Conservation (phyloP, 2,888 invertebrate species). For the Monochamus alternatus region DNA sequence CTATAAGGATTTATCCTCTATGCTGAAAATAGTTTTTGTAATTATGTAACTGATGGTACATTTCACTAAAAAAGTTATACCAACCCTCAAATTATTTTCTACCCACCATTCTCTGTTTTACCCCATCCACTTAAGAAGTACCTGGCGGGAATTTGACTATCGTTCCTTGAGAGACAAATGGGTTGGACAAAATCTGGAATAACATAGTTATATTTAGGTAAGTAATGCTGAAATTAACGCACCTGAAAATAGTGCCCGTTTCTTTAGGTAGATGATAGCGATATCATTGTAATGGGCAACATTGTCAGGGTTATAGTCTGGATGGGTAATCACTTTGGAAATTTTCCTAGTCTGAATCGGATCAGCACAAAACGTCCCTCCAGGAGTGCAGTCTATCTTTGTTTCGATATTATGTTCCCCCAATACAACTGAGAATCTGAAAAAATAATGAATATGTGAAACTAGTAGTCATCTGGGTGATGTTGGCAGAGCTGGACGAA, state of each 20-base stretch:
- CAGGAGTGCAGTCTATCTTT: slow-evolving; percentile 70
- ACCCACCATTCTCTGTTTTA: slow-evolving; percentile 67
- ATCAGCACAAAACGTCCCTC: slow-evolving; percentile 67
- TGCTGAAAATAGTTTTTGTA: too few relatives aligned
- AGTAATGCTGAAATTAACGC: slow-evolving; percentile 31
- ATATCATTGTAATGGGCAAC: slow-evolving; percentile 69
- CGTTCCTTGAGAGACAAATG: slow-evolving; percentile 62
- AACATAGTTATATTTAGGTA: background rate
- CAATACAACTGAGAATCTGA: slow-evolving; percentile 65
- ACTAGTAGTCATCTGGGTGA: background rate
- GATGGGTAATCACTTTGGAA: slow-evolving; percentile 69
- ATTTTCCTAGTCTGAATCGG: slow-evolving; percentile 68
- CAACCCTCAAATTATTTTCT: too few relatives aligned
- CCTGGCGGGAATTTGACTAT: slow-evolving; percentile 37
- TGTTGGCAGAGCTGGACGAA: too few relatives aligned
- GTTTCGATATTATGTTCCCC: slow-evolving; percentile 72
- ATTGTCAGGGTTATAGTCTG: slow-evolving; percentile 65
- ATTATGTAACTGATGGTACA: background rate
- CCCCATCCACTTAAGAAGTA: slow-evolving; percentile 74
- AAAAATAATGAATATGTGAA: slow-evolving; percentile 40
- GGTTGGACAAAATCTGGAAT: slow-evolving; percentile 65
- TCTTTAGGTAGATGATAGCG: slow-evolving; percentile 70
- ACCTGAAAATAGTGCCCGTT: slow-evolving; percentile 70
- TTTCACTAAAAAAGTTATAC: background rate
- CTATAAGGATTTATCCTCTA: too few relatives aligned